Percentiles rank a stretch among this genome's conserved stretches.
Evolutionary conservation across 2,113 vertebrate genomes (phyloP).

Genomic region (Tupaia chinensis): DNA sequence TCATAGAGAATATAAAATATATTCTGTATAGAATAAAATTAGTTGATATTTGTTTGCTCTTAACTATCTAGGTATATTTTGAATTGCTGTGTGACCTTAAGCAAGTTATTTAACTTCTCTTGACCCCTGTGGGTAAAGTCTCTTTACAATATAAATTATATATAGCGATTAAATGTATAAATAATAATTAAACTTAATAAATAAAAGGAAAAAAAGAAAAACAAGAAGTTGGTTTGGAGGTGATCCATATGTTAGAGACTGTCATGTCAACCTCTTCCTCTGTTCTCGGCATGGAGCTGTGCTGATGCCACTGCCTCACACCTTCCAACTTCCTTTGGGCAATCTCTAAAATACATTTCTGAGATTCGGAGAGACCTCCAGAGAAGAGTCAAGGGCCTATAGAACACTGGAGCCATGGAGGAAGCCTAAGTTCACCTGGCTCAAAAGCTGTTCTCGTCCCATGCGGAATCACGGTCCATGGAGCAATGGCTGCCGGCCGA

Average conservation of each 20-base stretch:
- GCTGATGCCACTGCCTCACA: not conserved
- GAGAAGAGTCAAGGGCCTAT: not conserved
- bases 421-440: not conserved
- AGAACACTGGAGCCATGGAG: not conserved
- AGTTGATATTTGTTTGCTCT: not conserved
- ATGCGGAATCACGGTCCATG: not conserved
- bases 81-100: not conserved
- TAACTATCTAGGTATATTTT: not conserved
- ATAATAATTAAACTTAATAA: no score
- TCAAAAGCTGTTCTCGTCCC: not conserved
- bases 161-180: no score
- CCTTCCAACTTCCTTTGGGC: not conserved
- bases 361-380: not conserved
- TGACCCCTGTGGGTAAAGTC: not conserved
- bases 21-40: not conserved
- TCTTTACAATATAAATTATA: no score
- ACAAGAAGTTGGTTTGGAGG: not conserved
- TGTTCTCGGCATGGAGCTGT: no score
- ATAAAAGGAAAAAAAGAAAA: no score
- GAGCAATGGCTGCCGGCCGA: no score
- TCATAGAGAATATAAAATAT: not conserved
- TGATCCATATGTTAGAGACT: fast-evolving
- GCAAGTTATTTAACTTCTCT: not conserved
- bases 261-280: not conserved
- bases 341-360: not conserved